phyloP scores from a whole-genome alignment of 2,888 invertebrate species.

The Dolomedes plantarius region DNA sequence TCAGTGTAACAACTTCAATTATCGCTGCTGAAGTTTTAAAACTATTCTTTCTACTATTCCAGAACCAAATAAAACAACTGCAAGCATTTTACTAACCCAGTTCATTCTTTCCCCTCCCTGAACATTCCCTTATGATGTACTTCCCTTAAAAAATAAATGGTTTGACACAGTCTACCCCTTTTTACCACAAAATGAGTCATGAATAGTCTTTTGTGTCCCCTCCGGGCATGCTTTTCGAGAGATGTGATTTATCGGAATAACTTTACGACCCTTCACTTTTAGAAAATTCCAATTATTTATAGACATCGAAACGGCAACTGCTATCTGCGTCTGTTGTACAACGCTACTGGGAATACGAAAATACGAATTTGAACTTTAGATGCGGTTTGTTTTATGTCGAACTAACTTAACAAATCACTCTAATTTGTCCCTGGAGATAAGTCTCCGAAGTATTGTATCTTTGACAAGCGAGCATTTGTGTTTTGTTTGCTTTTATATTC shows the following conservation, averaged over 20 bases:
- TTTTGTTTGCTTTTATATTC: too few relatives aligned
- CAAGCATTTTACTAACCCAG: too few relatives aligned
- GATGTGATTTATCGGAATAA: slow-evolving; percentile 51
- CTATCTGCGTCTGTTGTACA: slow-evolving; percentile 31
- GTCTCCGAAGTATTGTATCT: background rate
- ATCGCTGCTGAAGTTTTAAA: too few relatives aligned
- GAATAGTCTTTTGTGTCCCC: slow-evolving; percentile 3
- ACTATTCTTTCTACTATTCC: too few relatives aligned
- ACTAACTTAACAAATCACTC: slow-evolving; percentile 54
- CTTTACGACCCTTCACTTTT: slow-evolving; percentile 55
- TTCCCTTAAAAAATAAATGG: background rate
- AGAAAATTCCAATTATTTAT: slow-evolving; percentile 58
- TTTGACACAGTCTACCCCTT: background rate
- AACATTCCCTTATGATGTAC: too few relatives aligned
- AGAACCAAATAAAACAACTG: too few relatives aligned
- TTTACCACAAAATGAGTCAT: slow-evolving; percentile 41
- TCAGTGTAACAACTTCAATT: too few relatives aligned
- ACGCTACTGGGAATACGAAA: slow-evolving; percentile 25
- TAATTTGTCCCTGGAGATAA: slow-evolving; percentile 36
- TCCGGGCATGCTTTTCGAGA: slow-evolving; percentile 3
- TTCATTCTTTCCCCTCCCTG: too few relatives aligned
- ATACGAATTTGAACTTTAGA: slow-evolving; percentile 9
- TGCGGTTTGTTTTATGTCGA: slow-evolving; percentile 37
- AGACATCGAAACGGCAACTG: slow-evolving; percentile 34
- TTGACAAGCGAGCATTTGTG: slow-evolving; percentile 4